These are phyloP conservation scores for Ariopsis seemanni DNA, from an alignment of 2,113 vertebrate species.

Conservation along the genomic window DNA sequence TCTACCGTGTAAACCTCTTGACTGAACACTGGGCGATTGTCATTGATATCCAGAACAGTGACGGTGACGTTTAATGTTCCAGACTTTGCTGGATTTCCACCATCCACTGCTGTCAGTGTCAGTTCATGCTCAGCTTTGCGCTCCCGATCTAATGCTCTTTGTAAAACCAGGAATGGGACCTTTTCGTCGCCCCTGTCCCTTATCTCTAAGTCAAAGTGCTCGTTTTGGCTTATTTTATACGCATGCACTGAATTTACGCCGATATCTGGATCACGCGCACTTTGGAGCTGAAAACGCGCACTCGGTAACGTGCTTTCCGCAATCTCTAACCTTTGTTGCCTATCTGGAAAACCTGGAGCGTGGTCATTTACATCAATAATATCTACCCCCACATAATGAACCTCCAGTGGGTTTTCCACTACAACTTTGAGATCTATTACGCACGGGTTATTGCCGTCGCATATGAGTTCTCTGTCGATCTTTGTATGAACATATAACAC, in stretches of 20 bases:
- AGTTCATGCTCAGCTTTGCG: constrained; percentile 50
- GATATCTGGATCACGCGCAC: constrained; percentile 62
- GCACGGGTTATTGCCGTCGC: constrained; percentile 56
- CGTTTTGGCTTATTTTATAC: constrained; percentile 66
- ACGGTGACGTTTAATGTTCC: constrained; percentile 65
- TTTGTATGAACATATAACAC: constrained; percentile 56
- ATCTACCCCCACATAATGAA: constrained; percentile 66
- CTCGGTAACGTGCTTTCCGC: constrained; percentile 44
- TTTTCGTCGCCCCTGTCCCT: constrained; percentile 63
- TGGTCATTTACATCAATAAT: constrained; percentile 68
- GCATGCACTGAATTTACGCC: constrained; percentile 52
- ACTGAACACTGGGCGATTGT: constrained; percentile 56
- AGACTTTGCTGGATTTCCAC: constrained; percentile 64
- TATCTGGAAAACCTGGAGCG: constrained; percentile 59
- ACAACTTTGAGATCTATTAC: constrained; percentile 64
- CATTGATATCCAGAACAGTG: constrained; percentile 64
- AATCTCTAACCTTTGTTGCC: constrained; percentile 61
- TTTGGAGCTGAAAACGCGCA: constrained; percentile 60
- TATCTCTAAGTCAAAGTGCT: constrained; percentile 65
- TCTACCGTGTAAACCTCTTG: constrained; percentile 61
- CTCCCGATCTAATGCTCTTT: constrained; percentile 67
- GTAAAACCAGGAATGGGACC: constrained; percentile 64
- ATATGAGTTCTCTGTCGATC: constrained; percentile 66
- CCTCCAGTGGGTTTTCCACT: constrained; percentile 68
- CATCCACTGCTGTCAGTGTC: constrained; percentile 63